Evolutionary conservation across 2,113 vertebrate genomes (phyloP).

Genomic region (Saccopteryx bilineata): DNA sequence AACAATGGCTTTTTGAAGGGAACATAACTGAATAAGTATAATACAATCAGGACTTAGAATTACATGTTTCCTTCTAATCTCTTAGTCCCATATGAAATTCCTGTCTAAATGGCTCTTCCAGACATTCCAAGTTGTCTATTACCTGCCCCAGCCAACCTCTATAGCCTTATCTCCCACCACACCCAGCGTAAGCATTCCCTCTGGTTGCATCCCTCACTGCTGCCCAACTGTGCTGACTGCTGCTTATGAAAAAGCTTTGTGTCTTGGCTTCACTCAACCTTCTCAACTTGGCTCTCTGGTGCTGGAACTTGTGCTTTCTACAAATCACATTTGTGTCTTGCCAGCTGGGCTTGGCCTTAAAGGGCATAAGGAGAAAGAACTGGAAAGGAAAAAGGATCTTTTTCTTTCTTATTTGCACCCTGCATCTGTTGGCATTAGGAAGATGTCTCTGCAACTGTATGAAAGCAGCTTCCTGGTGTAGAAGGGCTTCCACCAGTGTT

Average conservation of each 20-base stretch:
- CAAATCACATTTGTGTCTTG: background rate
- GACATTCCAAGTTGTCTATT: background rate
- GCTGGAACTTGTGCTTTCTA: background rate
- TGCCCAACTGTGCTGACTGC: background rate
- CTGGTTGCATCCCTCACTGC: background rate
- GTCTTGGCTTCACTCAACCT: background rate
- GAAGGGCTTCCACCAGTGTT: no score
- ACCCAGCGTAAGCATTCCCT: background rate
- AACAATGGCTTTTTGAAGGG: conserved; percentile 44
- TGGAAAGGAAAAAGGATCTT: background rate
- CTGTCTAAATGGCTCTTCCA: background rate
- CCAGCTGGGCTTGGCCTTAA: background rate
- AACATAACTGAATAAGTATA: background rate
- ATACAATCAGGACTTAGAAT: background rate
- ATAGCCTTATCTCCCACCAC: background rate
- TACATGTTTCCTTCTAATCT: background rate
- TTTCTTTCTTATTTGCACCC: background rate
- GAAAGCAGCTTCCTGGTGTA: no score
- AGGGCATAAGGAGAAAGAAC: background rate
- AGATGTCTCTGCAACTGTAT: background rate
- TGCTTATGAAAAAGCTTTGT: background rate
- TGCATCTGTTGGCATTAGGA: background rate
- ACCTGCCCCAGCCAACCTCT: background rate
- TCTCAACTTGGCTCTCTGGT: background rate
- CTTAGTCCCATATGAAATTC: background rate